phyloP scores from a whole-genome alignment of 2,888 invertebrate species.

The Ennomos quercinarius region DNA sequence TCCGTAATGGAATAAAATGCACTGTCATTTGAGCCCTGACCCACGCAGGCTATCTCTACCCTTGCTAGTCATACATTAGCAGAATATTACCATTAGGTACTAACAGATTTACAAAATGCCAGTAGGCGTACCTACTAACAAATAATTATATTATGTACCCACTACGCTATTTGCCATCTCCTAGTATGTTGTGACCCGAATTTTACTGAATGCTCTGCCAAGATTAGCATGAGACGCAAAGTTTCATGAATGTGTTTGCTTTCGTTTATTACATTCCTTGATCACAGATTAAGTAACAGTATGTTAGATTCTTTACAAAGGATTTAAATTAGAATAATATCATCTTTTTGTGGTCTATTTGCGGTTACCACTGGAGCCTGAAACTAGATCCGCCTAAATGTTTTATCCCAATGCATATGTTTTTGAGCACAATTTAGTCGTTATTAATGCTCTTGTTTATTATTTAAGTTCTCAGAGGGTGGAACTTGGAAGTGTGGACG shows the following conservation, averaged over 20 bases:
- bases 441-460: constrained; percentile 8
- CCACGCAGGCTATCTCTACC: too few relatives aligned
- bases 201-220: constrained; percentile 64
- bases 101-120: constrained; percentile 9
- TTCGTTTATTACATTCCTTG: constrained; percentile 44
- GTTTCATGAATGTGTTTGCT: constrained; percentile 49
- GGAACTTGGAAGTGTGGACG: constrained; percentile 7
- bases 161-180: constrained; percentile 46
- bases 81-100: background rate
- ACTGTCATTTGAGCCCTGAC: too few relatives aligned
- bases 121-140: constrained; percentile 36
- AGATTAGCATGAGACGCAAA: constrained; percentile 59
- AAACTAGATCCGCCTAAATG: too few relatives aligned
- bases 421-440: background rate
- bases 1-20: too few relatives aligned
- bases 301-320: background rate
- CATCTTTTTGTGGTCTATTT: too few relatives aligned
- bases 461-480: constrained; percentile 10
- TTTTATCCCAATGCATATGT: too few relatives aligned
- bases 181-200: constrained; percentile 67
- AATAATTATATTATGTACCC: constrained; percentile 42
- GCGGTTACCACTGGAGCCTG: too few relatives aligned
- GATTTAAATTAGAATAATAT: too few relatives aligned
- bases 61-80: too few relatives aligned
- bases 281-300: constrained; percentile 20